Evolutionary conservation across 2,797 vertebrate species (phyloP).

Genomic region (Sylvia borin): DNA sequence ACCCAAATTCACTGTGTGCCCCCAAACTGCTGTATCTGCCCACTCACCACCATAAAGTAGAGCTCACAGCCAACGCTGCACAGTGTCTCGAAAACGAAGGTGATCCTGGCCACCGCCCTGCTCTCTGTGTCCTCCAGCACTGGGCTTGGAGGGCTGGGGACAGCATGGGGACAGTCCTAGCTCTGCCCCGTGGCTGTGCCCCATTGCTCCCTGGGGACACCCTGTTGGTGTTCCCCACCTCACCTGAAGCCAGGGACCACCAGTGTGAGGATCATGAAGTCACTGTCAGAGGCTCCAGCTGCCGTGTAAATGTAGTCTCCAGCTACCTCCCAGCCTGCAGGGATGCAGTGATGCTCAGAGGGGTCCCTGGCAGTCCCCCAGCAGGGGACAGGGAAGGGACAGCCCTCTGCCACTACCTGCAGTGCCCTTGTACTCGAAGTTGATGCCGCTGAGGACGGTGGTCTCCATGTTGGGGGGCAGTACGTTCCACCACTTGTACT

Average conservation of each 20-base stretch:
- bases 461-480: conserved; percentile 93
- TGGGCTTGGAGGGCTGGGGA: conserved; percentile 80
- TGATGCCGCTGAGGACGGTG: conserved; percentile 79
- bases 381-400: neutral
- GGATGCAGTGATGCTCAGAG: neutral
- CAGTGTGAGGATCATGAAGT: conserved; percentile 89
- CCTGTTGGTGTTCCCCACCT: neutral
- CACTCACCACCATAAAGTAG: conserved; percentile 89
- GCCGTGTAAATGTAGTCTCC: conserved; percentile 92
- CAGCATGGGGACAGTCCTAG: neutral
- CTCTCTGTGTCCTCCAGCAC: conserved; percentile 76
- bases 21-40: neutral
- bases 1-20: neutral
- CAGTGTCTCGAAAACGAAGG: conserved; percentile 91
- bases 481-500: conserved; percentile 98
- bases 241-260: conserved; percentile 91
- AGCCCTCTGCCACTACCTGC: conserved; percentile 77
- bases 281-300: conserved; percentile 85
- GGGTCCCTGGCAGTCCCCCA: rapidly evolving
- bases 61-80: conserved; percentile 88
- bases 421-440: conserved; percentile 80
- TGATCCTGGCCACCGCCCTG: conserved; percentile 86
- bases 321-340: conserved; percentile 93
- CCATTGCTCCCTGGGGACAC: neutral
- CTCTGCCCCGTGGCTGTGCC: neutral